phyloP scores from a whole-genome alignment of 2,113 vertebrate species.

The Silurus glanis region DNA sequence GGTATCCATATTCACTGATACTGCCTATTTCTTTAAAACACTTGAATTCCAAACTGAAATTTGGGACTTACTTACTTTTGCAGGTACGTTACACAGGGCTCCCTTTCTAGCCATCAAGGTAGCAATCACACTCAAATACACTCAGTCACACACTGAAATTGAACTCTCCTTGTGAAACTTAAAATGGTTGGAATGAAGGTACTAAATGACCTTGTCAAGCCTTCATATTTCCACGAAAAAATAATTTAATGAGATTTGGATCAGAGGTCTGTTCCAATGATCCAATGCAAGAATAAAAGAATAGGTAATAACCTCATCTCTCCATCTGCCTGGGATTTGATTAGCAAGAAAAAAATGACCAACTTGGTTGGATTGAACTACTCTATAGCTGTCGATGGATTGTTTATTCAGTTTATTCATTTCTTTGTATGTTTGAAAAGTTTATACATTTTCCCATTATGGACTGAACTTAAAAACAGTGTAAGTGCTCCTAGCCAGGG shows the following conservation, averaged over 20 bases:
- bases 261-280: neutral
- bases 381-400: neutral
- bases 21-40: neutral
- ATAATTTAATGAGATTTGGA: conserved; percentile 13
- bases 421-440: neutral
- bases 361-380: neutral
- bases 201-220: conserved; percentile 3
- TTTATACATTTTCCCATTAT: neutral
- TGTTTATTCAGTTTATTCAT: neutral
- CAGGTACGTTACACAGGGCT: neutral
- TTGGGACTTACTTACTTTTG: neutral
- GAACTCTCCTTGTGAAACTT: neutral
- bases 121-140: neutral
- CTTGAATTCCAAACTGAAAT: neutral
- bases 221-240: neutral
- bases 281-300: neutral
- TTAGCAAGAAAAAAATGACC: neutral
- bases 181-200: neutral
- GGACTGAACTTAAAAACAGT: neutral
- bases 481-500: neutral
- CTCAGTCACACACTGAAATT: neutral
- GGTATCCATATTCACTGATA: neutral
- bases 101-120: neutral
- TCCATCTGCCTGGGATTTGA: neutral
- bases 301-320: neutral